Percentiles rank a stretch among this genome's conserved stretches.
Evolutionary conservation across 1,140 invertebrate genomes (phyloP).

Genomic region (Zaprionus vittiger): DNA sequence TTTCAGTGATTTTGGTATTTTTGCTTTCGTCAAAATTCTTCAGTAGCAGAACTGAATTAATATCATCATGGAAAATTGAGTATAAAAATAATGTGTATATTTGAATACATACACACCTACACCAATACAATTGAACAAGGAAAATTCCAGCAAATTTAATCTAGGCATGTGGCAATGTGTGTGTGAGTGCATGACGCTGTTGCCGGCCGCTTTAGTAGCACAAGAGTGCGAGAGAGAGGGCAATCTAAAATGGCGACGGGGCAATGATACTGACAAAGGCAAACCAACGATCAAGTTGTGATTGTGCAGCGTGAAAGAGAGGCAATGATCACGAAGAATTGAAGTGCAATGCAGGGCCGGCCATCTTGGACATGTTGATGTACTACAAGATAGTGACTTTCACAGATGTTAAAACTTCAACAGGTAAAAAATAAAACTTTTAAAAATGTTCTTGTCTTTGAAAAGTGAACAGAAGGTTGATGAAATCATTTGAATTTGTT

Average conservation of each 20-base stretch:
- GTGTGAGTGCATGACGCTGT: constrained; percentile 60
- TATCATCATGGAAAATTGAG: constrained; percentile 74
- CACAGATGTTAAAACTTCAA: constrained; percentile 6
- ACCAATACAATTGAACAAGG: constrained; percentile 45
- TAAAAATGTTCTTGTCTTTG: neutral
- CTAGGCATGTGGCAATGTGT: constrained; percentile 46
- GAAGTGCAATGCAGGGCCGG: constrained; percentile 41
- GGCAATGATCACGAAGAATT: constrained; percentile 45
- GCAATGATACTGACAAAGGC: constrained; percentile 50
- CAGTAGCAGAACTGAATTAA: constrained; percentile 84
- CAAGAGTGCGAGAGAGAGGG: constrained; percentile 36
- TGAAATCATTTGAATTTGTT: constrained; percentile 31
- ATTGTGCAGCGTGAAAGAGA: constrained; percentile 44
- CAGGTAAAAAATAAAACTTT: constrained; percentile 18
- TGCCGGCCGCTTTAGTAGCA: constrained; percentile 61
- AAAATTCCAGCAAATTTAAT: constrained; percentile 75
- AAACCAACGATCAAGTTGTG: constrained; percentile 53
- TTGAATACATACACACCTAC: constrained; percentile 18
- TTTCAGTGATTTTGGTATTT: constrained; percentile 84
- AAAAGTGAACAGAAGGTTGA: neutral
- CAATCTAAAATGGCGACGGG: constrained; percentile 62
- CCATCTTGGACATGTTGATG: constrained; percentile 40
- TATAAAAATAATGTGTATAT: constrained; percentile 22
- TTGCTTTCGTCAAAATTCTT: constrained; percentile 77
- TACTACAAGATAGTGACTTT: constrained; percentile 26